Evolutionary conservation across 2,888 invertebrate species (phyloP).

Genomic region (Melanotus villosus): DNA sequence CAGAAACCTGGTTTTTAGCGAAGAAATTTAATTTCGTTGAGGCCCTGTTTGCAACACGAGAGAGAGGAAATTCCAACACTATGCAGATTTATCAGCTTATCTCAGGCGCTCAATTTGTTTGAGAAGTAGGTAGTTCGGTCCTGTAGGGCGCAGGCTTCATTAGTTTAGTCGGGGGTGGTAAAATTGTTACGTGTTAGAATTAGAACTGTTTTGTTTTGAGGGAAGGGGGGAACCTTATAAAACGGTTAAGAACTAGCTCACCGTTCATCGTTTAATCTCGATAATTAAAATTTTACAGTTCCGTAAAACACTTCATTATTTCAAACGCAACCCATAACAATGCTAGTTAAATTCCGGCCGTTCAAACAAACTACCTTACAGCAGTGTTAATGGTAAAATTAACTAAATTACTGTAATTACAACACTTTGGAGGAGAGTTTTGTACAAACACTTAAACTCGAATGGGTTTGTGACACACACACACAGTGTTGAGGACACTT

Average conservation of each 20-base stretch:
- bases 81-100: no score
- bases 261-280: slow-evolving; percentile 35
- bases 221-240: neutral
- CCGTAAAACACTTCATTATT: slow-evolving; percentile 44
- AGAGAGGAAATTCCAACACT: no score
- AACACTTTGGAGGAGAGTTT: slow-evolving; percentile 46
- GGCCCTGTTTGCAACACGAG: no score
- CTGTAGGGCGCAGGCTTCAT: slow-evolving; percentile 27
- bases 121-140: slow-evolving; percentile 17
- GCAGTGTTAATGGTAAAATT: slow-evolving; percentile 46
- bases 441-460: slow-evolving; percentile 48
- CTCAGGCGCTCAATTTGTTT: slow-evolving; percentile 7
- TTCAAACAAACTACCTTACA: slow-evolving; percentile 40
- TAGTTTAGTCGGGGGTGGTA: slow-evolving; percentile 14
- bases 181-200: neutral
- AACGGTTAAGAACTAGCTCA: slow-evolving; percentile 17
- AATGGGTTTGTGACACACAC: slow-evolving; percentile 45
- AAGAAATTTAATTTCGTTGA: no score
- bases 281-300: slow-evolving; percentile 46
- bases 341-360: slow-evolving; percentile 39
- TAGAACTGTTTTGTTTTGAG: slow-evolving; percentile 6
- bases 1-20: no score
- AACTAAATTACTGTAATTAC: slow-evolving; percentile 47
- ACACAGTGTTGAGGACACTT: slow-evolving; percentile 44
- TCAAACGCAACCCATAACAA: slow-evolving; percentile 37